Percentiles rank a stretch among this genome's conserved stretches.
Evolutionary conservation across 2,113 vertebrate genomes (phyloP).

Genomic region (Bubo scandiacus): DNA sequence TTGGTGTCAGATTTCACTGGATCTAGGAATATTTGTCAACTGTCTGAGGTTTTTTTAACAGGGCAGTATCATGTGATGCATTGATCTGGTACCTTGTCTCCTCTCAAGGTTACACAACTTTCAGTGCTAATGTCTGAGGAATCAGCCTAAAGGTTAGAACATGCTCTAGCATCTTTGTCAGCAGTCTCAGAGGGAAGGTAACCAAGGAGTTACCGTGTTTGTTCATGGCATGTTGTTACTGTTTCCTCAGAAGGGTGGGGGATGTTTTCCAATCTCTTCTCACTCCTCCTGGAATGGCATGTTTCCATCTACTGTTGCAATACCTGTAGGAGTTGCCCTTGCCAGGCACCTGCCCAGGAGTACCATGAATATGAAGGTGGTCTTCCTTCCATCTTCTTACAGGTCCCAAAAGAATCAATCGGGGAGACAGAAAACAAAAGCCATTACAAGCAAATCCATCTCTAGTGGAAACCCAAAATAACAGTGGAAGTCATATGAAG

Average conservation of each 20-base stretch:
- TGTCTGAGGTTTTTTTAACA: neutral
- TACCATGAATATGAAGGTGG: neutral
- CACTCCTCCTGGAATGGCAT: neutral
- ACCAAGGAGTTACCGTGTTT: neutral
- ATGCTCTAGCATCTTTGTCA: neutral
- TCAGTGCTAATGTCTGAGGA: neutral
- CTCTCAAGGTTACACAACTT: neutral
- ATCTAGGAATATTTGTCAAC: neutral
- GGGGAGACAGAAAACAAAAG: neutral
- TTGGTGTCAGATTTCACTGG: neutral
- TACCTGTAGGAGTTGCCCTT: neutral
- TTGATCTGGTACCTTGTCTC: neutral
- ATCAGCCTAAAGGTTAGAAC: neutral
- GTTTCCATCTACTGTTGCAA: neutral
- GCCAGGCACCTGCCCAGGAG: neutral
- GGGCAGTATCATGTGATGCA: neutral
- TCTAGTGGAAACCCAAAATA: neutral
- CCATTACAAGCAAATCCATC: neutral
- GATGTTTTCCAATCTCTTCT: neutral
- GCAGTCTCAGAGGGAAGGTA: neutral
- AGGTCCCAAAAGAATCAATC: neutral
- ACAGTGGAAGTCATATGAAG: neutral
- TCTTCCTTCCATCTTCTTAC: neutral
- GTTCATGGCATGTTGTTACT: accelerated
- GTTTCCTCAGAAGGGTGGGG: neutral